Base-by-base conservation (phyloP, 2,797 vertebrate genomes). In the Spinus pinus region DNA sequence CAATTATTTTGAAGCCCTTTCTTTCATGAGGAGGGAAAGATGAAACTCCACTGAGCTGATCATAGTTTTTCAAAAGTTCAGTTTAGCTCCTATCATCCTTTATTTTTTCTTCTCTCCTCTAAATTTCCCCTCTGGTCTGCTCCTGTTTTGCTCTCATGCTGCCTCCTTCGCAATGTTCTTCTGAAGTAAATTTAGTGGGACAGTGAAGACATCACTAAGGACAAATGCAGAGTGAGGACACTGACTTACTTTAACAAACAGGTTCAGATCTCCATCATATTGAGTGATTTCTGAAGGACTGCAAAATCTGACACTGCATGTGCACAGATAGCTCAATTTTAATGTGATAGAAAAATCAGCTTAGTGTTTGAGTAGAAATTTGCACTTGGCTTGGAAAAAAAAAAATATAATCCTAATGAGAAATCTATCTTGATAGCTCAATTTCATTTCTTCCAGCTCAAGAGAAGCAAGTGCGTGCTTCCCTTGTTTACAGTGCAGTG, bases 371-470 rank as follows among this genome's bases (percentile, higher is more conserved):
- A 78, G 47, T 20, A 33, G 65, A 78, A 93, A 77, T 82, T 84
- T 60, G 54, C 65, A 61, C 49, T 89, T 54, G 41, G 19, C 28
- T 90, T 78, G 33, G 6, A 70, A 39, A 61, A 54, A 54, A 82
- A 64, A 66, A 62, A 81, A 81, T 27, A 7, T 5, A 57, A 72
- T 74, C 39, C 22, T 90, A 94, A 92, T 91, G 93, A 91, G 84
- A 92, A 95, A 86, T 95, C 93, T 81, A 69, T 91, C 91, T 71
- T 42, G 75, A 86, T 87, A 78, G 47, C 65, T 94, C 79, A 69
- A 65, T 94, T 93, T 83, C 58, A 51, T 90, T 89, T 75, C 44
- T 62, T 54, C 19, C 54, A 93, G 39, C 37, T 49, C 0, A 0
- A 86, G 81, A 86, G 72, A 65, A 81, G 86, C 75, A 83, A n/a